phyloP scores from a whole-genome alignment of 2,113 vertebrate genomes.

The Cyprinodon brontotheroides region DNA sequence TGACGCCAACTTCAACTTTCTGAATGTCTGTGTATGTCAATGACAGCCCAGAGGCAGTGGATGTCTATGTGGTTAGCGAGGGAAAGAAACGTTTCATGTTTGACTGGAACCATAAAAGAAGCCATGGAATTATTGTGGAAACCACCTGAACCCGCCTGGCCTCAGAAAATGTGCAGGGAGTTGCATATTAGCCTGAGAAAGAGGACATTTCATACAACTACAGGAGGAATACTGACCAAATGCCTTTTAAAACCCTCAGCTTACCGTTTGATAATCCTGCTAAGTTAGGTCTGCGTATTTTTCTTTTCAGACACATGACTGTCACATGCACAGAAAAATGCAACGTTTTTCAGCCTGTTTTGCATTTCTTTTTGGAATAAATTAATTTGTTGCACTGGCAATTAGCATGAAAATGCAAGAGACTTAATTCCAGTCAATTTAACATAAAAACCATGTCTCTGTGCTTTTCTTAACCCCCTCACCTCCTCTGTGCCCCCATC shows the following conservation, averaged over 20 bases:
- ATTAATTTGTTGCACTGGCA: slow-evolving; percentile 69
- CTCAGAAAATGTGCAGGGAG: slow-evolving; percentile 27
- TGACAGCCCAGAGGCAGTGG: slow-evolving; percentile 68
- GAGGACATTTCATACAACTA: slow-evolving; percentile 9
- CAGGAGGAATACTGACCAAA: slow-evolving; percentile 33
- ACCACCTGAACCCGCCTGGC: slow-evolving; percentile 58
- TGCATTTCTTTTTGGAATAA: slow-evolving; percentile 65
- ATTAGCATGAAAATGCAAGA: slow-evolving; percentile 73
- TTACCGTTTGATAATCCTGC: slow-evolving; percentile 28
- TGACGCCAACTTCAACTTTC: slow-evolving; percentile 73
- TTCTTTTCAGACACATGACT: slow-evolving; percentile 8
- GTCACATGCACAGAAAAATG: background rate
- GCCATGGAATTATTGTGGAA: slow-evolving; percentile 51
- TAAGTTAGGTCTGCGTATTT: slow-evolving; percentile 15
- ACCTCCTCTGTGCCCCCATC: slow-evolving; percentile 32
- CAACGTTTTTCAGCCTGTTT: slow-evolving; percentile 24
- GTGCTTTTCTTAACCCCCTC: slow-evolving; percentile 57
- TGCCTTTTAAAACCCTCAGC: slow-evolving; percentile 16
- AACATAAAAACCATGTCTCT: slow-evolving; percentile 58
- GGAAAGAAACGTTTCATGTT: slow-evolving; percentile 70
- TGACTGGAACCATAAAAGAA: slow-evolving; percentile 63
- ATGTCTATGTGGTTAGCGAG: slow-evolving; percentile 61
- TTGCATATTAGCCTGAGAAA: slow-evolving; percentile 3
- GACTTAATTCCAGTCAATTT: slow-evolving; percentile 74
- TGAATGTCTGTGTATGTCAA: slow-evolving; percentile 73